Conservation (phyloP, 2,797 vertebrate species). For the Pteronotus mesoamericanus region DNA sequence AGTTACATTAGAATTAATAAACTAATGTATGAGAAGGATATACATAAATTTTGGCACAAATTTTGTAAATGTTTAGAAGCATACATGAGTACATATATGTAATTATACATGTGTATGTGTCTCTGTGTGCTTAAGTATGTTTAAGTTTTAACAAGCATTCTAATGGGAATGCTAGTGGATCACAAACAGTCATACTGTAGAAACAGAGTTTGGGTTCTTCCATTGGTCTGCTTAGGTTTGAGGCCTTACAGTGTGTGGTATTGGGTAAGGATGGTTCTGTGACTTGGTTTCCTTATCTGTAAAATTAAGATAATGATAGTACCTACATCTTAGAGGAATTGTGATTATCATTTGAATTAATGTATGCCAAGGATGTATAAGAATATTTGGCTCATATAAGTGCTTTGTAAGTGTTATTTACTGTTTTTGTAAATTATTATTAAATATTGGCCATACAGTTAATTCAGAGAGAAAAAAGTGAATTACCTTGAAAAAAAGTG, state of each 20-base stretch:
- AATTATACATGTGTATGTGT: neutral
- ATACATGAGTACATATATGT: neutral
- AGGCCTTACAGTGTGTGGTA: neutral
- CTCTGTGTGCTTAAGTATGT: neutral
- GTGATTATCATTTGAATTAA: neutral
- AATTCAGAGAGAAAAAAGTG: neutral
- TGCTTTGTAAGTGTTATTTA: neutral
- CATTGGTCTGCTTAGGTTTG: neutral
- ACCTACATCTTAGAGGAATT: neutral
- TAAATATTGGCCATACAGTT: neutral
- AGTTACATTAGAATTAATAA: neutral
- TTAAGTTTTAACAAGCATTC: neutral
- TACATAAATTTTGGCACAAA: neutral
- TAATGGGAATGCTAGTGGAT: neutral
- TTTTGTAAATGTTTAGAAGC: neutral
- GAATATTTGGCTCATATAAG: neutral
- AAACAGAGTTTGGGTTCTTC: neutral
- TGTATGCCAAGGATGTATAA: neutral
- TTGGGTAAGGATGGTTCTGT: neutral
- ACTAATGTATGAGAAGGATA: neutral
- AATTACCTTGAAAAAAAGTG: constrained; percentile 1
- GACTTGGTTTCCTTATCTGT: neutral
- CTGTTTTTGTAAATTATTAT: neutral
- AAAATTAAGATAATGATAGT: neutral
- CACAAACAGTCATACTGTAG: neutral